Conservation (phyloP, 2,888 invertebrate genomes). For the Lymantria dispar region DNA sequence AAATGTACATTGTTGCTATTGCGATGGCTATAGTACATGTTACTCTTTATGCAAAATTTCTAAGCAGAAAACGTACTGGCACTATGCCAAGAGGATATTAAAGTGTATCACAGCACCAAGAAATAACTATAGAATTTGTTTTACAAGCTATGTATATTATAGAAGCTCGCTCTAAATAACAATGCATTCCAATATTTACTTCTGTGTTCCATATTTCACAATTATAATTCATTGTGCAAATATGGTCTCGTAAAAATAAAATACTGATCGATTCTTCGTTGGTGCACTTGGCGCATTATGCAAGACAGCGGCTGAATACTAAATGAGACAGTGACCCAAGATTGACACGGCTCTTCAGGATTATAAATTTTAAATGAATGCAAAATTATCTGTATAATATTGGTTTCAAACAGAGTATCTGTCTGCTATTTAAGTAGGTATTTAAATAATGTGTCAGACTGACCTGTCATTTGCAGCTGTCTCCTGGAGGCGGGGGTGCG, state of each 20-base stretch:
- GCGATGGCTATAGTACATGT: background rate
- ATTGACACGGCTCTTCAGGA: slow-evolving; percentile 16
- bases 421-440: background rate
- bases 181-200: slow-evolving; percentile 20
- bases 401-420: background rate
- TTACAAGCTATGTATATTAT: background rate
- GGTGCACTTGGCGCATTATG: slow-evolving; percentile 40
- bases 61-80: slow-evolving; percentile 19
- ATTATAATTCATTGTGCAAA: slow-evolving; percentile 26
- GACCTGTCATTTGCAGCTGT: slow-evolving; percentile 80
- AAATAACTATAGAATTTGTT: slow-evolving; percentile 14
- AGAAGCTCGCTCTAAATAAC: background rate
- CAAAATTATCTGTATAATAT: slow-evolving; percentile 21
- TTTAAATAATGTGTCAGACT: slow-evolving; percentile 35
- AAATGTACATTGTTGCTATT: background rate
- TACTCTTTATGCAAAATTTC: slow-evolving; percentile 8
- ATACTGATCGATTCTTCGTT: slow-evolving; percentile 30
- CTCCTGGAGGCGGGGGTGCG: slow-evolving; percentile 74
- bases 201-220: slow-evolving; percentile 29
- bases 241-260: slow-evolving; percentile 28
- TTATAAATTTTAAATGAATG: slow-evolving; percentile 23
- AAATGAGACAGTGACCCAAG: slow-evolving; percentile 26
- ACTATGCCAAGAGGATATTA: slow-evolving; percentile 19
- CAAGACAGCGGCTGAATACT: slow-evolving; percentile 39
- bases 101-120: slow-evolving; percentile 13